Evolutionary conservation across 2,888 invertebrate genomes (phyloP).

Genomic region (Tinea trinotella): DNA sequence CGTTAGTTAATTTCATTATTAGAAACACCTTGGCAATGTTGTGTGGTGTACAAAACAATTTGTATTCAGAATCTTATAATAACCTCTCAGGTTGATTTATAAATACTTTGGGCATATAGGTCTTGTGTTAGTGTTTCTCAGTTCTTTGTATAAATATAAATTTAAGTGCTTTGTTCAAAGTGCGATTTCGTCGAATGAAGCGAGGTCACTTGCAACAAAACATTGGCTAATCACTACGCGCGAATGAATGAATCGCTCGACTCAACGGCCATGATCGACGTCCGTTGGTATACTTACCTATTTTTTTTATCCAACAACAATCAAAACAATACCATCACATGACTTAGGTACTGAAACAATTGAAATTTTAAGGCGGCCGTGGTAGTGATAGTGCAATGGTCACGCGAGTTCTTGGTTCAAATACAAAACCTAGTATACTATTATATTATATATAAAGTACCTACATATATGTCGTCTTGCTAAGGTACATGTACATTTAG

Average conservation of each 20-base stretch:
- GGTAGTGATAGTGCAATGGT: no score
- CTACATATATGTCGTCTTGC: no score
- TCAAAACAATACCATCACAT: constrained; percentile 2
- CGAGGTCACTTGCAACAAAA: constrained; percentile 58
- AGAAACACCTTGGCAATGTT: not conserved
- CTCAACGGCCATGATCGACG: constrained; percentile 17
- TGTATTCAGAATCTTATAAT: not conserved
- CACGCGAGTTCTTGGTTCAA: no score
- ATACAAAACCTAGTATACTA: no score
- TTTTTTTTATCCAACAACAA: not conserved
- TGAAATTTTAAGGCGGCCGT: no score
- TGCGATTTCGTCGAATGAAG: constrained; percentile 37
- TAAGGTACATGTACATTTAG: no score
- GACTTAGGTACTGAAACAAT: not conserved
- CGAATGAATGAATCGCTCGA: constrained; percentile 34
- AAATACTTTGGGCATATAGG: not conserved
- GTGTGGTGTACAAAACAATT: not conserved
- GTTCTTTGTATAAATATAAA: not conserved
- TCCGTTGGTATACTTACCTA: constrained; percentile 12
- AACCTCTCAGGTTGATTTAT: not conserved
- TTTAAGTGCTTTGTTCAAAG: constrained; percentile 49
- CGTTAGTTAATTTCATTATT: not conserved
- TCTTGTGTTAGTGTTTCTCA: constrained; percentile 10
- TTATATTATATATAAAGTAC: no score
- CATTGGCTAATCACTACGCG: constrained; percentile 52